Percentiles rank a stretch among this genome's conserved stretches.
These are phyloP conservation scores for Neelides folsomi DNA, from an alignment of 2,888 invertebrate species.

Conservation along the genomic window DNA sequence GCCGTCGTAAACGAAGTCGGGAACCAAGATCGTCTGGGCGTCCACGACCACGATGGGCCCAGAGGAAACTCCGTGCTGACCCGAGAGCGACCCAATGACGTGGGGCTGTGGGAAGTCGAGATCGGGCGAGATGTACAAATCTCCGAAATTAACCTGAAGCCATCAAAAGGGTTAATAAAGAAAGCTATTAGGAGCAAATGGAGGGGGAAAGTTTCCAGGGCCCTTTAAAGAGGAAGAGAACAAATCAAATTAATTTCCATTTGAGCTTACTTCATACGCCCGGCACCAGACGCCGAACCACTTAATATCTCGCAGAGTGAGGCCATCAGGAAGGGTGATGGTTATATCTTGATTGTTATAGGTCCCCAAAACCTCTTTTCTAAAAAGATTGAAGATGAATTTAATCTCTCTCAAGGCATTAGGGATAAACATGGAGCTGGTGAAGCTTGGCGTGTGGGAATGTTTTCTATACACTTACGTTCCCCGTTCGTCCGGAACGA, in stretches of 20 bases:
- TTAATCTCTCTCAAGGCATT: too few relatives aligned
- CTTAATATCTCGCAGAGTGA: conserved; percentile 63
- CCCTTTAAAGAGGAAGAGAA: neutral
- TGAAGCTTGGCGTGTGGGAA: too few relatives aligned
- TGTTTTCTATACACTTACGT: conserved; percentile 39
- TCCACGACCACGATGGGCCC: conserved; percentile 80
- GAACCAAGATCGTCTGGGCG: conserved; percentile 79
- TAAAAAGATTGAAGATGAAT: conserved; percentile 35
- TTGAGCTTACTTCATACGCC: conserved; percentile 59
- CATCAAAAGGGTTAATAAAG: neutral
- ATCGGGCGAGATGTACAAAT: conserved; percentile 61
- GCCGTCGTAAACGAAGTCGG: conserved; percentile 82
- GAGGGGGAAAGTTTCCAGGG: neutral
- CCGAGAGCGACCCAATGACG: conserved; percentile 55
- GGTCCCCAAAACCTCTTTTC: conserved; percentile 57
- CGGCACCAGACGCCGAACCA: conserved; percentile 90
- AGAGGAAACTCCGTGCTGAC: conserved; percentile 67
- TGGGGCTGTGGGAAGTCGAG: conserved; percentile 73
- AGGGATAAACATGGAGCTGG: too few relatives aligned
- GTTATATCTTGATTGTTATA: conserved; percentile 73
- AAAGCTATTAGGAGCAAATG: neutral
- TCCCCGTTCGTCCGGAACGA: conserved; percentile 72
- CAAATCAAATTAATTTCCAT: neutral
- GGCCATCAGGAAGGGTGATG: conserved; percentile 72
- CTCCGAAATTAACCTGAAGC: conserved; percentile 72